Conservation (phyloP, 2,113 vertebrate genomes). For the Alectura lathami region DNA sequence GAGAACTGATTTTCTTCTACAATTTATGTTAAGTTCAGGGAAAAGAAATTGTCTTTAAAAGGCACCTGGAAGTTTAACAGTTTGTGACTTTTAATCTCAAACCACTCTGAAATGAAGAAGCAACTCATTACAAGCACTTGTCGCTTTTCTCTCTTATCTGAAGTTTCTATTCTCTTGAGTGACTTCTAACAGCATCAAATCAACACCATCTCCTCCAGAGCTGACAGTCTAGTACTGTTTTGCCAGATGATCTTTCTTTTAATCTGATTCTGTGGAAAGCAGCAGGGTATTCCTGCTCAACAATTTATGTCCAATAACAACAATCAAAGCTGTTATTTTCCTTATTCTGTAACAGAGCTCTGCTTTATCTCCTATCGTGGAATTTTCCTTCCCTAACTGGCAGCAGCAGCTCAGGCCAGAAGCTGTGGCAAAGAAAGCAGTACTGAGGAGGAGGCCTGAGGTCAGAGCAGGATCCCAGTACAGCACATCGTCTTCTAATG, state of each 20-base stretch:
- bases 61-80: neutral
- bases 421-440: neutral
- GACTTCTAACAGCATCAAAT: constrained; percentile 48
- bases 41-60: neutral
- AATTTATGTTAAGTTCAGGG: neutral
- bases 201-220: constrained; percentile 28
- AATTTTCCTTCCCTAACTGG: constrained; percentile 12
- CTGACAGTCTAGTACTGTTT: constrained; percentile 19
- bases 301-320: constrained; percentile 26
- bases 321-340: constrained; percentile 14
- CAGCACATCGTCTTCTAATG: neutral
- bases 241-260: constrained; percentile 47
- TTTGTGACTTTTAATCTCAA: constrained; percentile 19
- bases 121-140: constrained; percentile 30
- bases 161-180: constrained; percentile 40
- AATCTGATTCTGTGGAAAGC: constrained; percentile 46
- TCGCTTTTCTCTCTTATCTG: constrained; percentile 9
- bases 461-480: neutral
- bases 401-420: neutral
- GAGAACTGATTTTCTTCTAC: neutral
- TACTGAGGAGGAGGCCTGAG: neutral
- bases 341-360: neutral
- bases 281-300: neutral
- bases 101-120: constrained; percentile 35
- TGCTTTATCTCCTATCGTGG: neutral